Percentiles rank a stretch among this genome's conserved stretches.
Evolutionary conservation across 1,140 invertebrate genomes (phyloP).

Genomic region (Neuroterus valhalla): DNA sequence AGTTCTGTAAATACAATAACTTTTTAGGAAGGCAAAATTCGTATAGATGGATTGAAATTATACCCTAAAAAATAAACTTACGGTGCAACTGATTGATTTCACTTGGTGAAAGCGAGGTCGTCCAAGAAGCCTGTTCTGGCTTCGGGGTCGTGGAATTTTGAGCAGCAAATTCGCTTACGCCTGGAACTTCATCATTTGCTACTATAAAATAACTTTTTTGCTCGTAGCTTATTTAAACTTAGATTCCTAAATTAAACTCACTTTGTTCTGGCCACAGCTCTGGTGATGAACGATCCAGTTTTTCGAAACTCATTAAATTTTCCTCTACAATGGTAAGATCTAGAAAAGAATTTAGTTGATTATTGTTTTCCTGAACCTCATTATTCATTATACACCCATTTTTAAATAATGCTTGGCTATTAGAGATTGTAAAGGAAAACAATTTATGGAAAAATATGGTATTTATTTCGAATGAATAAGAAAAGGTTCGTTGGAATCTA

Average conservation of each 20-base stretch:
- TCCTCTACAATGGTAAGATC: slow-evolving; percentile 72
- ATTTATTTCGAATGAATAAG: too few species aligned
- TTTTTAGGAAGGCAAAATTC: too few species aligned
- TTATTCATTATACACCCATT: too few species aligned
- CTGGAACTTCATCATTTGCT: slow-evolving; percentile 73
- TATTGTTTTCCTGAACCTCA: too few species aligned
- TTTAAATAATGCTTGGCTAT: too few species aligned
- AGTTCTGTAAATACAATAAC: slow-evolving; percentile 78
- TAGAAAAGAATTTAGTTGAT: slow-evolving; percentile 10
- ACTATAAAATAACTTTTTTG: slow-evolving; percentile 55
- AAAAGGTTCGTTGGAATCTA: too few species aligned
- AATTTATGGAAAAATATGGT: too few species aligned
- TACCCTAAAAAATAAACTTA: slow-evolving; percentile 55
- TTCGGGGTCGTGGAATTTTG: slow-evolving; percentile 71
- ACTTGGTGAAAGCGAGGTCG: slow-evolving; percentile 63
- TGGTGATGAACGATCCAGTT: slow-evolving; percentile 91
- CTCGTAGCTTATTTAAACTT: slow-evolving; percentile 25
- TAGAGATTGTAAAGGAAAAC: too few species aligned
- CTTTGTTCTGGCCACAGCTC: slow-evolving; percentile 96
- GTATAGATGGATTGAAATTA: slow-evolving; percentile 3
- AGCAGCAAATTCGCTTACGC: slow-evolving; percentile 73
- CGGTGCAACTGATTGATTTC: slow-evolving; percentile 72
- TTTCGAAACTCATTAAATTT: slow-evolving; percentile 88
- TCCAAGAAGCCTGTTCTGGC: slow-evolving; percentile 65
- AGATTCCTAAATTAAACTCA: slow-evolving; percentile 74